phyloP scores from a whole-genome alignment of 35 echinoderm and acorn worm genomes.

The Patiria miniata region DNA sequence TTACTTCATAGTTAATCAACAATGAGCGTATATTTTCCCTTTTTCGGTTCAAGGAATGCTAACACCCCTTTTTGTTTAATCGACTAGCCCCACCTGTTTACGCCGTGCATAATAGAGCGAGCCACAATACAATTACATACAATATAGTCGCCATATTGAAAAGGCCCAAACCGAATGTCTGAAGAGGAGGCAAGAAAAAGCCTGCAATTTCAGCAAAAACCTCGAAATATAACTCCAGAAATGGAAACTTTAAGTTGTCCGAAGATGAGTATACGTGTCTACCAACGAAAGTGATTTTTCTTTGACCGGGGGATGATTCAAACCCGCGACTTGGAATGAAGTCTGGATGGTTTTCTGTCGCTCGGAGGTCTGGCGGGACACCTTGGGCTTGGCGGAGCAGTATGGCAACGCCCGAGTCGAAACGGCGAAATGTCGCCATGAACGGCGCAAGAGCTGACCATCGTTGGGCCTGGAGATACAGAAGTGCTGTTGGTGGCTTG shows the following conservation, averaged over 20 bases:
- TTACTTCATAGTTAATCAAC: no score
- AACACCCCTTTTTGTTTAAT: neutral
- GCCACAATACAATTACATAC: neutral
- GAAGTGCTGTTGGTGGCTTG: neutral
- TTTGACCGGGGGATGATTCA: neutral
- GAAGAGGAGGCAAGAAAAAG: neutral
- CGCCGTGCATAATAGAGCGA: slow-evolving; percentile 21
- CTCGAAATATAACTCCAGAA: neutral
- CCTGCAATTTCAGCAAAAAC: neutral
- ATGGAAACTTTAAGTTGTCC: neutral
- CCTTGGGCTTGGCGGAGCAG: neutral
- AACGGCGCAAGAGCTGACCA: neutral
- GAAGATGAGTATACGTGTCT: neutral
- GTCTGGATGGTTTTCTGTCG: neutral
- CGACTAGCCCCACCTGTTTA: slow-evolving; percentile 51
- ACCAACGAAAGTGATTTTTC: neutral
- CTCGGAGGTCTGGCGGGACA: neutral
- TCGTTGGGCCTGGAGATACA: slow-evolving; percentile 14
- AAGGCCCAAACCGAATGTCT: neutral
- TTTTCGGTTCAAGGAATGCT: neutral
- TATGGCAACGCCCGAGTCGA: neutral
- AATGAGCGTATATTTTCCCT: neutral
- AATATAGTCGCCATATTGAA: slow-evolving; percentile 30
- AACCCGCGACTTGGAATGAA: neutral
- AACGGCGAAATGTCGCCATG: neutral